Conservation (phyloP, 2,888 invertebrate species). For the Ommatoiulus sabulosus region DNA sequence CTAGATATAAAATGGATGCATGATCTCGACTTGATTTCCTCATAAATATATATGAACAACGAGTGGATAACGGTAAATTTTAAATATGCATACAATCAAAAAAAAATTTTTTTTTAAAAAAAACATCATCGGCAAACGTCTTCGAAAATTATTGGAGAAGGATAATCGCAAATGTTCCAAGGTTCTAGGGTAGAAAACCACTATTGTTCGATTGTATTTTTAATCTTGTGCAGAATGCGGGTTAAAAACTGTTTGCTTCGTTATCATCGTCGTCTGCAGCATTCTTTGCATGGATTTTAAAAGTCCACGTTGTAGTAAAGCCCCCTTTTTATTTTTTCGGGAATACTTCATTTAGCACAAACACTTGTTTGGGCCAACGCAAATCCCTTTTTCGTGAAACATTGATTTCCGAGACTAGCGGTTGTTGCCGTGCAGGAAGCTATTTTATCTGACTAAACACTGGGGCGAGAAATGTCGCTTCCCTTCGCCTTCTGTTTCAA, state of each 20-base stretch:
- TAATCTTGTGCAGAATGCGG: neutral
- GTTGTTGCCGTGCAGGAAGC: slow-evolving; percentile 1
- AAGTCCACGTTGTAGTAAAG: neutral
- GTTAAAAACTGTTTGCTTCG: neutral
- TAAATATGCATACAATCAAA: slow-evolving; percentile 40
- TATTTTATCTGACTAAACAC: slow-evolving; percentile 32
- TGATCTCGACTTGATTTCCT: slow-evolving; percentile 21
- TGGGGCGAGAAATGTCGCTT: neutral
- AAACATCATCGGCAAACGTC: neutral
- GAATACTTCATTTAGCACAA: neutral
- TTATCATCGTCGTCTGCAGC: neutral
- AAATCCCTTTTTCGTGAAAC: neutral
- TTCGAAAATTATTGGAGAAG: neutral
- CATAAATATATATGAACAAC: slow-evolving; percentile 45
- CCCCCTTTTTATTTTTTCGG: neutral
- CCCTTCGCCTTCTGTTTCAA: neutral
- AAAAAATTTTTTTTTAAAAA: neutral
- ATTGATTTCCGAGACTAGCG: slow-evolving; percentile 25
- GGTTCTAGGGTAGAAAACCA: neutral
- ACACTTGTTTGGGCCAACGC: neutral
- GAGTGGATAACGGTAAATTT: neutral
- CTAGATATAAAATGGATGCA: slow-evolving; percentile 41
- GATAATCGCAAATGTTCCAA: neutral
- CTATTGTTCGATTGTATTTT: neutral
- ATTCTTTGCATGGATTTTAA: neutral